These are phyloP conservation scores for Meiosimyza decipiens DNA, from an alignment of 2,888 invertebrate genomes.

Conservation along the genomic window DNA sequence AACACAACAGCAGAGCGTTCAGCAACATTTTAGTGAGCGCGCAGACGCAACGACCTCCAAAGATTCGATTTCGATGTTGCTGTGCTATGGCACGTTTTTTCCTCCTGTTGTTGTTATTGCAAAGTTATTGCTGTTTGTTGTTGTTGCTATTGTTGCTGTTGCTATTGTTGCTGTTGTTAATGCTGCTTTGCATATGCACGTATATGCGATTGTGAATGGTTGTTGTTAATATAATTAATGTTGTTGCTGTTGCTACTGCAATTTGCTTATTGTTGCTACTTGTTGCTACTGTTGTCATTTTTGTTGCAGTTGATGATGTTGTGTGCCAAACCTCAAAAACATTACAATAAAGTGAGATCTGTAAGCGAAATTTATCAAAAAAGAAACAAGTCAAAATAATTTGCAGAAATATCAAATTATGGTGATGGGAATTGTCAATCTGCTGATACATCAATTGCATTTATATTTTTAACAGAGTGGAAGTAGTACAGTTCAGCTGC, in stretches of 20 bases:
- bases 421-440: too few species aligned
- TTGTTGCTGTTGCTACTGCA: slow-evolving; percentile 25
- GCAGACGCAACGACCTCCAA: slow-evolving; percentile 37
- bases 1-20: slow-evolving; percentile 5
- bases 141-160: slow-evolving; percentile 35
- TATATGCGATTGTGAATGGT: not conserved
- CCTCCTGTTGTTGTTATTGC: slow-evolving; percentile 24
- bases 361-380: too few species aligned
- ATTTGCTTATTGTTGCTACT: not conserved
- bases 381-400: too few species aligned
- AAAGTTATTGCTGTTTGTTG: slow-evolving; percentile 24
- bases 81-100: slow-evolving; percentile 31
- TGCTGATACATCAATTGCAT: too few species aligned
- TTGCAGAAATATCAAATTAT: too few species aligned
- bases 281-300: slow-evolving; percentile 7
- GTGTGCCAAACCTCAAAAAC: slow-evolving; percentile 39
- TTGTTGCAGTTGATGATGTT: slow-evolving; percentile 42
- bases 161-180: slow-evolving; percentile 35
- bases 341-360: not conserved
- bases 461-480: too few species aligned
- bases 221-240: slow-evolving; percentile 35
- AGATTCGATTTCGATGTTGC: slow-evolving; percentile 15
- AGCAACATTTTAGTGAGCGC: slow-evolving; percentile 18
- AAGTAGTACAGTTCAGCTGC: too few species aligned
- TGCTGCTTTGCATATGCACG: slow-evolving; percentile 35